Conservation (phyloP, 2,797 vertebrate genomes). For the Molossus molossus region DNA sequence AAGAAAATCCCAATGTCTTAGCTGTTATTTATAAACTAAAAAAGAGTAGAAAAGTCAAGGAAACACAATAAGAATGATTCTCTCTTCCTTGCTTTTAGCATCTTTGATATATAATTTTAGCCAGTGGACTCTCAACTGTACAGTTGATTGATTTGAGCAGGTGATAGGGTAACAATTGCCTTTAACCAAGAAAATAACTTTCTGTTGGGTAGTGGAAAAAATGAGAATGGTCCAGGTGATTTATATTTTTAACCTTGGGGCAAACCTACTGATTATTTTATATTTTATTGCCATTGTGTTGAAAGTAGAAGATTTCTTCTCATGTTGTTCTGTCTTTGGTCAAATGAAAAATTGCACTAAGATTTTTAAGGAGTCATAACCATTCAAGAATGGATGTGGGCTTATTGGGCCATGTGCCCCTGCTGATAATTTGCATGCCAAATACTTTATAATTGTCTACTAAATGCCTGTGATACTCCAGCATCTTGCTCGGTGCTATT, state of each 20-base stretch:
- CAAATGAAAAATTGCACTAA: background rate
- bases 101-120: conserved; percentile 54
- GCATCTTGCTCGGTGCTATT: background rate
- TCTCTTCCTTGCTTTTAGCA: background rate
- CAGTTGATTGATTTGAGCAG: conserved; percentile 13
- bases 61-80: background rate
- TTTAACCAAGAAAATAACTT: conserved; percentile 56
- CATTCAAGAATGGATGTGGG: background rate
- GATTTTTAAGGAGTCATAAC: background rate
- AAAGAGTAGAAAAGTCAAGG: background rate
- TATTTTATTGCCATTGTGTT: conserved; percentile 1
- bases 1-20: background rate
- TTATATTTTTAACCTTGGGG: conserved; percentile 26
- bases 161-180: background rate
- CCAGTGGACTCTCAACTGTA: background rate
- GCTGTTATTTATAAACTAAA: conserved; percentile 32
- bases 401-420: background rate
- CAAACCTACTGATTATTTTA: conserved; percentile 51
- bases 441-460: background rate
- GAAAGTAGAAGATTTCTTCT: conserved; percentile 22
- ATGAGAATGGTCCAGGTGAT: background rate
- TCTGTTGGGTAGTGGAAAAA: background rate
- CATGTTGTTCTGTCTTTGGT: background rate
- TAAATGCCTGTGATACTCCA: background rate
- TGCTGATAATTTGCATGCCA: background rate